phyloP scores from a whole-genome alignment of 2,888 invertebrate species.

The Psylliodes chrysocephalus region DNA sequence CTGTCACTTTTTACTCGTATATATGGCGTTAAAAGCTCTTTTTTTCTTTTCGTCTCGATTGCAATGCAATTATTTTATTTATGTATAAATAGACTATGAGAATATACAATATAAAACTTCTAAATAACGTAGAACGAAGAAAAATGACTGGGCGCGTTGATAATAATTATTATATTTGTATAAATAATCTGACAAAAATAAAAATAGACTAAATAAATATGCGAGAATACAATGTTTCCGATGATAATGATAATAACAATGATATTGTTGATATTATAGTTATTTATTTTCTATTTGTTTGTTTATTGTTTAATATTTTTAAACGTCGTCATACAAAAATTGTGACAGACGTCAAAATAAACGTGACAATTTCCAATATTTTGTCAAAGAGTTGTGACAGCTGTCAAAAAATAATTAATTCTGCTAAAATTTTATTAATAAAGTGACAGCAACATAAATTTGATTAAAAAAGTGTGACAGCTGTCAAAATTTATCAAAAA shows the following conservation, averaged over 20 bases:
- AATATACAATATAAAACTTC: slow-evolving; percentile 18
- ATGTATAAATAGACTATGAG: slow-evolving; percentile 14
- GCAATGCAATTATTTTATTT: slow-evolving; percentile 10
- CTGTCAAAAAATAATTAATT: no score
- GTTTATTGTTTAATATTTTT: no score
- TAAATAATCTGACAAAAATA: slow-evolving; percentile 8
- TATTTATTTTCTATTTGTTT: background rate
- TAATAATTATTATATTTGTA: background rate
- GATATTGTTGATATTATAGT: slow-evolving; percentile 1
- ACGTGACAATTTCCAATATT: no score
- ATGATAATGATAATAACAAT: slow-evolving; percentile 4
- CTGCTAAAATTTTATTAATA: no score
- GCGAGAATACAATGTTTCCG: slow-evolving; percentile 2
- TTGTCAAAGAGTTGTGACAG: no score
- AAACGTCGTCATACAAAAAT: no score
- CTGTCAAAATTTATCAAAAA: no score
- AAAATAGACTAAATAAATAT: slow-evolving; percentile 6
- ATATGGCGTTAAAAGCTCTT: no score
- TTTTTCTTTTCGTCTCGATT: slow-evolving; percentile 1
- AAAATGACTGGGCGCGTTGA: slow-evolving; percentile 7
- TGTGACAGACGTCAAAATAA: background rate
- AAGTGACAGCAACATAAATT: no score
- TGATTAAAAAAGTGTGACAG: no score
- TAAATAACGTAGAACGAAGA: slow-evolving; percentile 1
- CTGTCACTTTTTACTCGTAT: no score